Conservation (phyloP, 2,888 invertebrate genomes). For the Ectobius pallidus region DNA sequence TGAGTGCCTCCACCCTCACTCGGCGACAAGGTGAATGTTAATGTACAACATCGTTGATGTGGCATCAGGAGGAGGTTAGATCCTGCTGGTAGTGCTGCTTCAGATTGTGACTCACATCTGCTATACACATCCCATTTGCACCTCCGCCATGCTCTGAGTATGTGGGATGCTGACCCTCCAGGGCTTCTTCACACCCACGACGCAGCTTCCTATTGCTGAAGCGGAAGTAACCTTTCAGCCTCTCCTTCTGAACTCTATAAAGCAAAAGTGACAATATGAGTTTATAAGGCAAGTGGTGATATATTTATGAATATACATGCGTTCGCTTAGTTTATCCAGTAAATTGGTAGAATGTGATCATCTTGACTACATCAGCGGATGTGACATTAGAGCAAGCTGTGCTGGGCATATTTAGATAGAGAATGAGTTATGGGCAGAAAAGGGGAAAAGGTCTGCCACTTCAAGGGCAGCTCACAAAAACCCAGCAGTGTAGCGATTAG, state of each 20-base stretch:
- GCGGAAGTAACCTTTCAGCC: slow-evolving; percentile 63
- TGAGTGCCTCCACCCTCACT: slow-evolving; percentile 1
- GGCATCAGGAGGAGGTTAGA: slow-evolving; percentile 34
- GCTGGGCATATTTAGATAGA: no score
- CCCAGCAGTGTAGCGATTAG: no score
- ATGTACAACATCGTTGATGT: slow-evolving; percentile 27
- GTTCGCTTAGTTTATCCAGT: no score
- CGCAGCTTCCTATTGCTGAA: slow-evolving; percentile 55
- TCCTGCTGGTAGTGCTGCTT: background rate
- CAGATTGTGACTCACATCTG: background rate
- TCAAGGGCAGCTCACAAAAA: no score
- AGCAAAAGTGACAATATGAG: no score
- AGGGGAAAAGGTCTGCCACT: no score
- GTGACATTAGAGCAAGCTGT: no score
- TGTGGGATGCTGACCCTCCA: slow-evolving; percentile 21
- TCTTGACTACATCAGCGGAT: no score
- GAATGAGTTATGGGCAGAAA: no score
- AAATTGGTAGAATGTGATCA: no score
- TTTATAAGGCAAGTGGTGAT: no score
- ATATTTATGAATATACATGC: no score
- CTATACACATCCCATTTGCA: background rate
- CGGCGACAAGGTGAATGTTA: slow-evolving; percentile 5
- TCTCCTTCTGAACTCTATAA: slow-evolving; percentile 62
- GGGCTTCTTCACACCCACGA: slow-evolving; percentile 19
- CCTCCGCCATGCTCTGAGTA: background rate